A percentile compares a stretch with the other conserved stretches of the same genome.
Evolutionary conservation across 1,140 invertebrate species (phyloP).

Genomic region (Drosophila cardini): DNA sequence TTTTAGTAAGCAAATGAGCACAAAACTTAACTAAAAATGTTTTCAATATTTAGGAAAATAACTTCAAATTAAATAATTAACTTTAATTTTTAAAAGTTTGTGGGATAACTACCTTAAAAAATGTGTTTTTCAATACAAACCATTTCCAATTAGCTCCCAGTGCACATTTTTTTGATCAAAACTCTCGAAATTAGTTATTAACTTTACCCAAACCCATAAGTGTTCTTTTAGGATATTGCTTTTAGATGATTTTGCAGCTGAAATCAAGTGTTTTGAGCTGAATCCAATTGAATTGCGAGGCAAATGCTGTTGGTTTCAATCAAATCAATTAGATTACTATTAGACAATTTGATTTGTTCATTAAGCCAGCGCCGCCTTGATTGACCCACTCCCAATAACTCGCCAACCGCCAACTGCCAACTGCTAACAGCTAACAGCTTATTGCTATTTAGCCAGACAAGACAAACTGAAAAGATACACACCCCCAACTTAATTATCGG

Average conservation of each 20-base stretch:
- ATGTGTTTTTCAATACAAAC: too few relatives aligned
- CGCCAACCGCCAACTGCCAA: neutral
- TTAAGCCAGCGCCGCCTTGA: slow-evolving; percentile 48
- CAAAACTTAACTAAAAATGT: too few relatives aligned
- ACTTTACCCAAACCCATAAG: too few relatives aligned
- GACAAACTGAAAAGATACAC: slow-evolving; percentile 38
- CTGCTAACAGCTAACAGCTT: too few relatives aligned
- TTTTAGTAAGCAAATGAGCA: too few relatives aligned
- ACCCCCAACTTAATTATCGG: slow-evolving; percentile 77
- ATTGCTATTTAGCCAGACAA: slow-evolving; percentile 61
- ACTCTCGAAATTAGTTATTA: too few relatives aligned
- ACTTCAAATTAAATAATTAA: too few relatives aligned
- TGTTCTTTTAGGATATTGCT: neutral
- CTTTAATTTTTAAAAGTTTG: too few relatives aligned
- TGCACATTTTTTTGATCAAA: too few relatives aligned
- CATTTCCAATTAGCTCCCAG: too few relatives aligned
- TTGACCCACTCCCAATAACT: slow-evolving; percentile 66
- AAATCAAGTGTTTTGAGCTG: slow-evolving; percentile 15
- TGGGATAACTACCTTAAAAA: too few relatives aligned
- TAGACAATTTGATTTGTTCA: slow-evolving; percentile 75
- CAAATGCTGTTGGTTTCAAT: slow-evolving; percentile 38
- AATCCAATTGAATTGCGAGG: slow-evolving; percentile 39
- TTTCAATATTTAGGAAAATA: too few relatives aligned
- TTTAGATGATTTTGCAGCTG: neutral
- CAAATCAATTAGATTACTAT: slow-evolving; percentile 65